Percentiles rank a stretch among this genome's conserved stretches.
phyloP scores from a whole-genome alignment of 2,113 vertebrate species.

The Lynx canadensis region DNA sequence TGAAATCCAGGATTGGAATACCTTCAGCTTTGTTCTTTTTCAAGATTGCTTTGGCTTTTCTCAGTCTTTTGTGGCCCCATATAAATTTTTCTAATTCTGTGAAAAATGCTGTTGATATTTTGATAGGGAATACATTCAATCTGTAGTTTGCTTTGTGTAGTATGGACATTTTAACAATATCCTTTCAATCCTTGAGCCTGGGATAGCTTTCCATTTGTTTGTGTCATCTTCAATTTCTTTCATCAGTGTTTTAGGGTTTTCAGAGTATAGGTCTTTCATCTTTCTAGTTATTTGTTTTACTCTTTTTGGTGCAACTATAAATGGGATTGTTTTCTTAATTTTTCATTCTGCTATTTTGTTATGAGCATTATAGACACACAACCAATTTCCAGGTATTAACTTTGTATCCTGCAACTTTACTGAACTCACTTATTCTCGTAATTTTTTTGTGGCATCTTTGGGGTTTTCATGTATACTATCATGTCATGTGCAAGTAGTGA shows the following conservation, averaged over 20 bases:
- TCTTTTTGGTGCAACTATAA: neutral
- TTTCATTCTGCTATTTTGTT: neutral
- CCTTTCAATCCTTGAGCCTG: neutral
- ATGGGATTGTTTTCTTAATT: neutral
- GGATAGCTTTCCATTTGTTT: neutral
- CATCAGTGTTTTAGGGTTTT: neutral
- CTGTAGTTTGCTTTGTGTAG: neutral
- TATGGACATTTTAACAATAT: neutral
- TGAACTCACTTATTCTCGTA: neutral
- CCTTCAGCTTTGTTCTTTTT: neutral
- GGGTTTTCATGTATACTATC: neutral
- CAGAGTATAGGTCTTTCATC: neutral
- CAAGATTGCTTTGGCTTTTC: neutral
- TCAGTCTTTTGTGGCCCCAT: neutral
- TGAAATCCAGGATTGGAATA: neutral
- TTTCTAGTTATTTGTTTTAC: neutral
- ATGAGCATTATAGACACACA: neutral
- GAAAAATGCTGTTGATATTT: neutral
- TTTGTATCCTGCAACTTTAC: neutral
- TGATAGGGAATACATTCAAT: neutral
- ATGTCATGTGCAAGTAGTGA: neutral
- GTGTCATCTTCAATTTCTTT: neutral
- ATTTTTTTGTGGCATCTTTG: neutral
- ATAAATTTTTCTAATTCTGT: neutral
- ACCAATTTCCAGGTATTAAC: neutral